phyloP scores from a whole-genome alignment of 1,140 invertebrate species.

The Trypoxylus dichotomus region DNA sequence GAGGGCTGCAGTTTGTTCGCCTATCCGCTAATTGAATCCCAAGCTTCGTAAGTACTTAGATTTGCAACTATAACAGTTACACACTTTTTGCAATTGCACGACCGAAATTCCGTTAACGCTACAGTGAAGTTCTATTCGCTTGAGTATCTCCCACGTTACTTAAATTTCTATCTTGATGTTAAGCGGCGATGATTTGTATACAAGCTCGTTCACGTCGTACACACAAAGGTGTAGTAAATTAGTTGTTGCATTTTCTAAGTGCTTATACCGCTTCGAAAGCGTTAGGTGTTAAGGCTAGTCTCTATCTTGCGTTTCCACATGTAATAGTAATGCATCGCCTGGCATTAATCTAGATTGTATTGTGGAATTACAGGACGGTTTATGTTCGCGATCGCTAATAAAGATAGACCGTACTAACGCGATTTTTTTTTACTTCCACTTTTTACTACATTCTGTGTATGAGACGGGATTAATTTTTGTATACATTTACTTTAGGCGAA shows the following conservation, averaged over 20 bases:
- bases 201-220: neutral
- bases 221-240: neutral
- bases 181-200: too few relatives aligned
- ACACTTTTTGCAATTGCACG: too few relatives aligned
- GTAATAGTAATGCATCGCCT: neutral
- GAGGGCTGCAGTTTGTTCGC: too few relatives aligned
- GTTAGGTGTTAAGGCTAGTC: neutral
- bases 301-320: neutral
- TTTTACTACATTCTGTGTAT: neutral
- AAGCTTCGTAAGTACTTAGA: too few relatives aligned
- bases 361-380: slow-evolving; percentile 3
- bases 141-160: too few relatives aligned
- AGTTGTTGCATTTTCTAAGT: neutral
- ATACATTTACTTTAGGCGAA: too few relatives aligned
- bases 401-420: slow-evolving; percentile 10
- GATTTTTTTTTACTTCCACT: neutral
- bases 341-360: slow-evolving; percentile 12
- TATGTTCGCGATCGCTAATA: neutral
- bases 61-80: too few relatives aligned
- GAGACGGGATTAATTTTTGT: neutral
- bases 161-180: too few relatives aligned
- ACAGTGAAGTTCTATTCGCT: too few relatives aligned
- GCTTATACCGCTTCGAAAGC: neutral
- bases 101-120: too few relatives aligned
- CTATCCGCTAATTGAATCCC: too few relatives aligned